These are phyloP conservation scores for Drosophila anomelani DNA, from an alignment of 2,888 invertebrate genomes.

Conservation along the genomic window DNA sequence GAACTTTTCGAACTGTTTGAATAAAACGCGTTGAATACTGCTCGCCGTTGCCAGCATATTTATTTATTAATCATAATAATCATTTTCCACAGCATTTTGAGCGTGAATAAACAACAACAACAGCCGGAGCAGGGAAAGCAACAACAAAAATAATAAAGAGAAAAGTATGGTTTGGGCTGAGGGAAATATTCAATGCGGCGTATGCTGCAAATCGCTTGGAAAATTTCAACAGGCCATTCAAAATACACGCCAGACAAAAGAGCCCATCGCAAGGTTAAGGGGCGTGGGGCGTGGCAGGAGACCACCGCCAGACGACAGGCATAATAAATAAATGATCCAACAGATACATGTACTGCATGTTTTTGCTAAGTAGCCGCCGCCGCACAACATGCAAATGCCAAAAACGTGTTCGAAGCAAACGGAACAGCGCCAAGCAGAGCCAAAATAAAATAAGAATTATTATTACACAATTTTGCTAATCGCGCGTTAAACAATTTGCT, in stretches of 20 bases:
- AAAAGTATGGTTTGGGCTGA: not conserved
- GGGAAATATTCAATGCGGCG: conserved; percentile 77
- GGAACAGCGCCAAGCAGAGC: conserved; percentile 23
- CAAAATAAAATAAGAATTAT: conserved; percentile 72
- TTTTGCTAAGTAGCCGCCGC: conserved; percentile 33
- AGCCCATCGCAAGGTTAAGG: conserved; percentile 18
- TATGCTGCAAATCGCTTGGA: conserved; percentile 77
- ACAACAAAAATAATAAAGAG: conserved; percentile 30
- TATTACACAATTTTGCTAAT: conserved; percentile 78
- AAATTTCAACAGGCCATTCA: conserved; percentile 66
- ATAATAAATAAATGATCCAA: conserved; percentile 57
- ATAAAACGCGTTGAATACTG: conserved; percentile 41
- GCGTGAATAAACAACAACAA: conserved; percentile 61
- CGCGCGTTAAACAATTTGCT: conserved; percentile 79
- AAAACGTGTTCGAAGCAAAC: conserved; percentile 45
- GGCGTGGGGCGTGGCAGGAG: conserved; percentile 3
- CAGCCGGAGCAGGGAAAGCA: not conserved
- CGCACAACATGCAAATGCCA: conserved; percentile 52
- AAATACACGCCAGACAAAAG: conserved; percentile 47
- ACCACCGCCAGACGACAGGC: conserved; percentile 45
- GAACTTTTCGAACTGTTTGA: conserved; percentile 38
- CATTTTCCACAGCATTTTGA: conserved; percentile 77
- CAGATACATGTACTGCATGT: conserved; percentile 50
- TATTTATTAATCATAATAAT: conserved; percentile 81
- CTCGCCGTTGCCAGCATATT: conserved; percentile 51